Conservation (phyloP, 2,797 vertebrate genomes). For the Enteromius paludinosus region DNA sequence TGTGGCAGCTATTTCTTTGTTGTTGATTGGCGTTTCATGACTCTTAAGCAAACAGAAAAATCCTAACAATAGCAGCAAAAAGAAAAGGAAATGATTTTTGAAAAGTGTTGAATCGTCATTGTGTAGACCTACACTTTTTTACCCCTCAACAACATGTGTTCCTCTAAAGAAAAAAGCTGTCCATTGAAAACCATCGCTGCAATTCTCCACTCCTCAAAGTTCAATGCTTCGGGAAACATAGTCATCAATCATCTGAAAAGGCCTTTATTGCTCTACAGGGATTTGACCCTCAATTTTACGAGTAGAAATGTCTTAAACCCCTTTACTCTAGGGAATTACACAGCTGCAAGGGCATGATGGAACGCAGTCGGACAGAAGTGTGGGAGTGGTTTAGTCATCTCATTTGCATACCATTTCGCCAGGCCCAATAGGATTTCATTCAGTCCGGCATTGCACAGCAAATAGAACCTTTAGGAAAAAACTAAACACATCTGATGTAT, state of each 20-base stretch:
- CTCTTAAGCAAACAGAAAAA: constrained; percentile 1
- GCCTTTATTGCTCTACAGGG: not conserved
- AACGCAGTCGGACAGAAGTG: constrained; percentile 6
- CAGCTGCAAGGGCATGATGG: constrained; percentile 8
- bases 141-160: not conserved
- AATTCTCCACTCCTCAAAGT: not conserved
- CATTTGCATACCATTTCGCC: constrained; percentile 15
- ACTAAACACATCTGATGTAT: constrained; percentile 24
- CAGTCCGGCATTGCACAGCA: not conserved
- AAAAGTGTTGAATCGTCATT: not conserved
- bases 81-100: not conserved
- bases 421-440: constrained; percentile 13
- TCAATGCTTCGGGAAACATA: not conserved
- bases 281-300: not conserved
- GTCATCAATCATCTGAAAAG: not conserved
- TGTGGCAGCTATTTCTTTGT: not conserved
- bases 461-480: constrained; percentile 21
- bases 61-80: not conserved
- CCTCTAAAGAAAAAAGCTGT: not conserved
- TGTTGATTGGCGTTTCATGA: not conserved
- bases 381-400: constrained; percentile 16
- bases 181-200: not conserved
- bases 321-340: not conserved
- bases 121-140: not conserved
- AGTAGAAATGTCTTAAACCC: not conserved